Evolutionary conservation across 2,797 vertebrate genomes (phyloP), one percentile per base, ranked within the genome.

Genomic region (Adrianichthys oophorus): DNA sequence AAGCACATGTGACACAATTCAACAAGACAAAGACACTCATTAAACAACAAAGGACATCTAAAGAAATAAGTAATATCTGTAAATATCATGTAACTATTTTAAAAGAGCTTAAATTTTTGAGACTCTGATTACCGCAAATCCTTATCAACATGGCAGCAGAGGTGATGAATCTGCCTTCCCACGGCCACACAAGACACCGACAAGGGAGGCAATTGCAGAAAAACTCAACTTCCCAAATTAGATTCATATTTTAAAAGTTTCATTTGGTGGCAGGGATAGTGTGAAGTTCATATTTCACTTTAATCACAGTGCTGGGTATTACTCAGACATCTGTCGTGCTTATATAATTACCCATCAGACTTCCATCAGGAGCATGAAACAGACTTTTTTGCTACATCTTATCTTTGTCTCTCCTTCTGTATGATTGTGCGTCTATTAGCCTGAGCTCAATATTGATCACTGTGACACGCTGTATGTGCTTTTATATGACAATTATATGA

Each of bases 401-500:
- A 52, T 68, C 8, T 10, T 42, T 66, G 19, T 58, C 32, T 41
- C 15, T 55, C 17, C 43, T 4, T 45, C 18, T 45, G 14, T 29
- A 29, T 37, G 29, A 47, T 18, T 62, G 16, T 59, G 5, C 59
- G 24, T 48, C 49, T 49, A 40, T 66, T 50, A 54, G 62, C 37
- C 21, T 68, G 72, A 57, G 24, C 66, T 85, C 76, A 78, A 78
- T 87, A 88, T 90, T 65, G 82, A 87, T 90, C 76, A 78, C 74
- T 66, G 71, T 79, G 80, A 90, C 82, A 70, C 17, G 59, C 72
- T 71, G 71, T 78, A 72, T 76, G 70, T 58, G 67, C 70, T 77
- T 59, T 81, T 83, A 87, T 86, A 88, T 82, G 82, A 77, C 79
- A 86, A 85, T n/a, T n/a, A n/a, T n/a, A n/a, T n/a, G n/a, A n/a